Percentiles rank a stretch among this genome's conserved stretches.
These are phyloP conservation scores for Oscheius sp. DNA, from an alignment of 2,888 invertebrate species.

Conservation along the genomic window DNA sequence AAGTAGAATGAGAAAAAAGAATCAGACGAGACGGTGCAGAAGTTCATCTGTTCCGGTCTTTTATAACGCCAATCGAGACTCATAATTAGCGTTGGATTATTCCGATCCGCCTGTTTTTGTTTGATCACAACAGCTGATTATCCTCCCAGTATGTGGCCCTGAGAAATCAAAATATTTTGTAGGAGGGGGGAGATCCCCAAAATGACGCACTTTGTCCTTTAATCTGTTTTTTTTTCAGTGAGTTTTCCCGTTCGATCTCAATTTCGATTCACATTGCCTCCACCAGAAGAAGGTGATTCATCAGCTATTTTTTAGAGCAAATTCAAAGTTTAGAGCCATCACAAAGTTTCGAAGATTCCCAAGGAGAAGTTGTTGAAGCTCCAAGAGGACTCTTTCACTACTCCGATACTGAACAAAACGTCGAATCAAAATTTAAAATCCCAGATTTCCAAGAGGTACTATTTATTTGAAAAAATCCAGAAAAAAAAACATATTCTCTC, in stretches of 20 bases:
- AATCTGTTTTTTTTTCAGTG: slow-evolving; percentile 9
- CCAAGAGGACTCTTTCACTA: slow-evolving; percentile 49
- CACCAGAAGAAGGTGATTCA: not conserved
- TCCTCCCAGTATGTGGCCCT: not conserved
- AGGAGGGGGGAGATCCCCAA: too few relatives aligned
- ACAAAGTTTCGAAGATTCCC: not conserved
- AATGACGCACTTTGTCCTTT: too few relatives aligned
- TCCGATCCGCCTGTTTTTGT: not conserved
- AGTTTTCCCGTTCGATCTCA: slow-evolving; percentile 16
- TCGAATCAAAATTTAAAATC: slow-evolving; percentile 42
- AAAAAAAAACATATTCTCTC: not conserved
- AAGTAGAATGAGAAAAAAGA: too few relatives aligned
- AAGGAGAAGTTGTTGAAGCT: slow-evolving; percentile 5
- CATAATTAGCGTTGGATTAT: not conserved
- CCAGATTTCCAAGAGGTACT: slow-evolving; percentile 45
- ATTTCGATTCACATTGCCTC: slow-evolving; percentile 20
- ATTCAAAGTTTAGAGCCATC: not conserved
- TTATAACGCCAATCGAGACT: not conserved
- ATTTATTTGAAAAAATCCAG: not conserved
- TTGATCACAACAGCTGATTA: not conserved
- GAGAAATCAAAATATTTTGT: too few relatives aligned
- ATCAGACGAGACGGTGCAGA: too few relatives aligned
- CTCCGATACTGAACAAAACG: slow-evolving; percentile 42
- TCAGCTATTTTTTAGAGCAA: not conserved
- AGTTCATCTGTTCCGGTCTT: too few relatives aligned